Conservation (phyloP, 2,797 vertebrate genomes). For the Hybognathus amarus region DNA sequence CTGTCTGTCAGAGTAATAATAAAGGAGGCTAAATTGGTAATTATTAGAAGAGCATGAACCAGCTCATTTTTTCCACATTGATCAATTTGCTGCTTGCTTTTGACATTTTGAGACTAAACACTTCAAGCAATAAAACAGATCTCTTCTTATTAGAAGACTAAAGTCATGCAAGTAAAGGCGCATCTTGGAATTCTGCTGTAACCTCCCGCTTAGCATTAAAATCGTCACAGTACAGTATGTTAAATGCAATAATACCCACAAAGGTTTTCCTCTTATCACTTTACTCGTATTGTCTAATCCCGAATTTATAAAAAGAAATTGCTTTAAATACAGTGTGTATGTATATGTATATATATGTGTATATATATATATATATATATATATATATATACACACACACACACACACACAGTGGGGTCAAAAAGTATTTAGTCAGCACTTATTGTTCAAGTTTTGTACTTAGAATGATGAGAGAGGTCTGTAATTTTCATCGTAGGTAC, state of each 20-base stretch:
- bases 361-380: too few species aligned
- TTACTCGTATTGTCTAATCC: background rate
- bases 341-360: background rate
- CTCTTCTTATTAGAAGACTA: background rate
- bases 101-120: constrained; percentile 5
- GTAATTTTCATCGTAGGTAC: too few species aligned
- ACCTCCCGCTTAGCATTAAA: background rate
- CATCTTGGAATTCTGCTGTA: background rate
- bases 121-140: constrained; percentile 15
- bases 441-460: too few species aligned
- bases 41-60: constrained; percentile 3
- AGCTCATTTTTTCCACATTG: background rate
- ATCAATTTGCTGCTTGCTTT: constrained; percentile 31
- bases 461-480: too few species aligned
- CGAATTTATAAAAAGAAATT: background rate
- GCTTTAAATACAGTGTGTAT: background rate
- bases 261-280: background rate
- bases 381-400: too few species aligned
- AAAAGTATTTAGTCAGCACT: too few species aligned
- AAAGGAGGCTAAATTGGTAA: constrained; percentile 48
- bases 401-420: too few species aligned
- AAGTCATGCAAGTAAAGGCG: background rate
- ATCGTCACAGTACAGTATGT: background rate
- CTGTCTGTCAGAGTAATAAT: constrained; percentile 67
- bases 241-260: background rate